Conservation (phyloP, 1,140 invertebrate species). For the Neodiprion fabricii region DNA sequence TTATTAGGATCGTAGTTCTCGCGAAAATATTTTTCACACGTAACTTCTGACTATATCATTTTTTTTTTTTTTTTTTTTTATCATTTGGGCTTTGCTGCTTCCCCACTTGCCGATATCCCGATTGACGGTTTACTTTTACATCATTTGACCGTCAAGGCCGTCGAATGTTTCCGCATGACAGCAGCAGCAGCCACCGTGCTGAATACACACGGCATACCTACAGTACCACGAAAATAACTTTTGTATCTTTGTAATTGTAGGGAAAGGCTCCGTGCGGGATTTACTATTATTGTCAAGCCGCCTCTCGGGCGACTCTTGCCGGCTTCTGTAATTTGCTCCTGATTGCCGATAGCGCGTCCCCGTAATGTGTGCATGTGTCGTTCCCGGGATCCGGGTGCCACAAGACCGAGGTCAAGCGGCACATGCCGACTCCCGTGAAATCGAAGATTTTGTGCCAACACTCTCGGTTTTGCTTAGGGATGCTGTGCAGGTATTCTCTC, state of each 20-base stretch:
- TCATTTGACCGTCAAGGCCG: constrained; percentile 12
- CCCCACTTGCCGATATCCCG: no score
- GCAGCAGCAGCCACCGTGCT: background rate
- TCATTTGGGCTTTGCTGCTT: background rate
- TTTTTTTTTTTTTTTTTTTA: background rate
- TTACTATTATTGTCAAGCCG: no score
- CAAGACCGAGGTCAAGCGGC: background rate
- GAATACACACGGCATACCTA: background rate
- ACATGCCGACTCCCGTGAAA: background rate
- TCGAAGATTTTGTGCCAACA: background rate
- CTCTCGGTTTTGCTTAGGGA: background rate
- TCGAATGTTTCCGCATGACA: constrained; percentile 11
- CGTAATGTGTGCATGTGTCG: no score
- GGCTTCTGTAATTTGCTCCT: no score
- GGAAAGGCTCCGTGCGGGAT: background rate
- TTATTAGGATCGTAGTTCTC: background rate
- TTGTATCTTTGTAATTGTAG: background rate
- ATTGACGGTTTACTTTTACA: constrained; percentile 6
- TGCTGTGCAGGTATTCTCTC: background rate
- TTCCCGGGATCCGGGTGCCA: background rate
- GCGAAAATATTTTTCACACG: background rate
- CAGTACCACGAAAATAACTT: background rate
- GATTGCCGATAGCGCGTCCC: no score
- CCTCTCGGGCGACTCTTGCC: no score
- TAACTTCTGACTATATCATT: background rate